phyloP scores from a whole-genome alignment of 2,797 vertebrate genomes.

The Hapalemur alaotrensis region DNA sequence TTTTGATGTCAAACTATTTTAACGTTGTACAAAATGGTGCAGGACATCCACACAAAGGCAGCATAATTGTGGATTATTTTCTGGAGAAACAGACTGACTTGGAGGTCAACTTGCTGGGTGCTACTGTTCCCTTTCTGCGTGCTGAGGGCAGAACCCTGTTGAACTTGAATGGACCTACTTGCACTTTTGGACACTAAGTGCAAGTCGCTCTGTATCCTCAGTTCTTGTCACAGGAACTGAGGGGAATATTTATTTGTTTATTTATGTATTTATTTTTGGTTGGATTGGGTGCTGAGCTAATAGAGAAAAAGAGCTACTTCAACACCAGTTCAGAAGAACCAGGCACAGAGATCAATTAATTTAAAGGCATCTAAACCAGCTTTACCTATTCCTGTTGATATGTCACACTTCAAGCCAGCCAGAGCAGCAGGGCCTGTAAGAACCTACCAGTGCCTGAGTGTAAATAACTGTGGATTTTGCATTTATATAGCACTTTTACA shows the following conservation, averaged over 20 bases:
- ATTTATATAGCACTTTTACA: constrained; percentile 38
- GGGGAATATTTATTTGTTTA: neutral
- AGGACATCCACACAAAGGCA: neutral
- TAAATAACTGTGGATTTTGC: constrained; percentile 13
- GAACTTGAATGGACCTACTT: neutral
- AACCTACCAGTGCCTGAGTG: neutral
- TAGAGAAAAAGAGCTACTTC: neutral
- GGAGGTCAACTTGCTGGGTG: neutral
- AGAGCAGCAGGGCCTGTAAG: neutral
- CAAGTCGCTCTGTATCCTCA: neutral
- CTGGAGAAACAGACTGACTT: neutral
- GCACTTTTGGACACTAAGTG: neutral
- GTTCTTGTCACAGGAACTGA: neutral
- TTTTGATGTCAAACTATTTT: neutral
- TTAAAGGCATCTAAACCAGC: neutral
- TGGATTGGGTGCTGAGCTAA: neutral
- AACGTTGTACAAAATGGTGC: neutral
- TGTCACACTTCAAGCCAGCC: neutral
- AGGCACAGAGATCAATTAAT: neutral
- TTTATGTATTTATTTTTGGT: neutral
- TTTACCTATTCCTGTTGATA: neutral
- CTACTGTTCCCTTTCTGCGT: accelerated
- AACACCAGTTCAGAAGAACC: neutral
- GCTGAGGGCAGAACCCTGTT: neutral
- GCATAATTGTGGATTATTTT: neutral